Percentiles rank a stretch among this genome's conserved stretches.
phyloP scores from a whole-genome alignment of 2,888 invertebrate species.

The Oegoconia quadripuncta region DNA sequence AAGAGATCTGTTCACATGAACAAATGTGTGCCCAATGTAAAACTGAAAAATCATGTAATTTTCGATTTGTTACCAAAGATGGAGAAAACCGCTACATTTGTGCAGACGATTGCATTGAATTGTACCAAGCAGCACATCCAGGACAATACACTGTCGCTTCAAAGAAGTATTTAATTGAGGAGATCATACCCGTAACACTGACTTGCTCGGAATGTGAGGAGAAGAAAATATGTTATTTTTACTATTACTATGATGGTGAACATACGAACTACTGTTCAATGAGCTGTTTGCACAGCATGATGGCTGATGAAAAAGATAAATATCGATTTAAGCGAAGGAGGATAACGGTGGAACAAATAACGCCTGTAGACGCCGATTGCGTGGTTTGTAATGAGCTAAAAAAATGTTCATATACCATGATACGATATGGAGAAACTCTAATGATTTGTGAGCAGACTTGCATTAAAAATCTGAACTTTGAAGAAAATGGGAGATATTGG shows the following conservation, averaged over 20 bases:
- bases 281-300: slow-evolving; percentile 73
- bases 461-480: slow-evolving; percentile 67
- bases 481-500: slow-evolving; percentile 58
- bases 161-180: slow-evolving; percentile 64
- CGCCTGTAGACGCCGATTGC: slow-evolving; percentile 48
- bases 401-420: slow-evolving; percentile 65
- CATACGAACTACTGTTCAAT: slow-evolving; percentile 76
- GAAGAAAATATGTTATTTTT: slow-evolving; percentile 62
- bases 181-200: slow-evolving; percentile 46
- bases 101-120: slow-evolving; percentile 64
- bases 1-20: slow-evolving; percentile 54
- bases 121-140: slow-evolving; percentile 57
- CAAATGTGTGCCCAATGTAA: slow-evolving; percentile 70
- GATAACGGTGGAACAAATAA: slow-evolving; percentile 66
- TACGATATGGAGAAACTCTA: slow-evolving; percentile 68
- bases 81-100: slow-evolving; percentile 61
- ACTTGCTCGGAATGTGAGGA: slow-evolving; percentile 68
- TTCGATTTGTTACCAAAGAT: slow-evolving; percentile 45
- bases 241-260: slow-evolving; percentile 64
- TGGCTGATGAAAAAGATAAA: slow-evolving; percentile 75
- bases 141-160: slow-evolving; percentile 43
- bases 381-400: slow-evolving; percentile 71
- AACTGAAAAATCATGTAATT: slow-evolving; percentile 44
- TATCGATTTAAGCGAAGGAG: slow-evolving; percentile 74
- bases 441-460: slow-evolving; percentile 80